Evolutionary conservation across 2,113 vertebrate genomes (phyloP).

Genomic region (Morone chrysops): DNA sequence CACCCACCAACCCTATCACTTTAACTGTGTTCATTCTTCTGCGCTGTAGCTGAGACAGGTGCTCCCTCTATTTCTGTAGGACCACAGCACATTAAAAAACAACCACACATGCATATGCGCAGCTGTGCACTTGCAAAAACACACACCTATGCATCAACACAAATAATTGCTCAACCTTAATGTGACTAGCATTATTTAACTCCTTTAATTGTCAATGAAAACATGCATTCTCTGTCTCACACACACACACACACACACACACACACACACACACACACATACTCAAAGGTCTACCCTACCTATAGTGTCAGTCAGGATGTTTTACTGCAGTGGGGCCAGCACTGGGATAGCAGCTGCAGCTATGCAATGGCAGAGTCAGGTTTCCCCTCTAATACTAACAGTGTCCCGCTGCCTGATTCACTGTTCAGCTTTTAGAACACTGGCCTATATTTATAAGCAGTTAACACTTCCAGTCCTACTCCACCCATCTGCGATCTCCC

Average conservation of each 20-base stretch:
- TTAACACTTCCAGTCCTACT: slow-evolving; percentile 85
- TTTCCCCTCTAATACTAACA: slow-evolving; percentile 87
- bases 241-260: too few relatives aligned
- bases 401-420: slow-evolving; percentile 88
- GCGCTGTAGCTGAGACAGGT: slow-evolving; percentile 79
- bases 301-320: slow-evolving; percentile 84
- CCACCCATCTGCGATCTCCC: slow-evolving; percentile 44
- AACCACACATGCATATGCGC: slow-evolving; percentile 25
- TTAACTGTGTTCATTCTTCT: slow-evolving; percentile 81
- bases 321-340: slow-evolving; percentile 88
- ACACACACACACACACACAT: background rate
- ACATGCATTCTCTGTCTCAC: slow-evolving; percentile 12
- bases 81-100: slow-evolving; percentile 79
- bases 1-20: slow-evolving; percentile 56
- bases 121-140: slow-evolving; percentile 34
- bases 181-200: background rate
- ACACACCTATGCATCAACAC: background rate
- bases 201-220: background rate
- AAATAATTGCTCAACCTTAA: background rate
- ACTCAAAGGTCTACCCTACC: slow-evolving; percentile 11
- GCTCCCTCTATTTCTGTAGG: slow-evolving; percentile 84
- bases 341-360: slow-evolving; percentile 90
- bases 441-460: slow-evolving; percentile 91
- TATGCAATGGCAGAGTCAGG: slow-evolving; percentile 86
- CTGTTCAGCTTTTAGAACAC: slow-evolving; percentile 93